Percentiles rank a stretch among this genome's conserved stretches.
These are phyloP conservation scores for Cyrtorhinus lividipennis DNA, from an alignment of 1,140 invertebrate species.

Conservation along the genomic window DNA sequence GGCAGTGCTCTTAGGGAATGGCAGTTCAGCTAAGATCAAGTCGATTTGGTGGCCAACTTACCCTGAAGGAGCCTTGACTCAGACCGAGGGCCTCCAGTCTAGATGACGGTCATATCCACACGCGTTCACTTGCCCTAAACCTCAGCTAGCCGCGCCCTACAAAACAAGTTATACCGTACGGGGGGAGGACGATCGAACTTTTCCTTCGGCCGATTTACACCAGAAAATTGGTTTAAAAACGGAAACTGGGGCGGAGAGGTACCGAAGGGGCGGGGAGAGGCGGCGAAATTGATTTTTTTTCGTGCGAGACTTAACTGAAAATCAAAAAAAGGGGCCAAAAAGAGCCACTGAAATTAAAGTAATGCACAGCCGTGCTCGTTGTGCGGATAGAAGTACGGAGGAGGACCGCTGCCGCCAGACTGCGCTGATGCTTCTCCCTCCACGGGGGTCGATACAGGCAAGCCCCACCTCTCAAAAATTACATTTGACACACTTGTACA, in stretches of 20 bases:
- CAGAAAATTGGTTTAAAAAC: too few relatives aligned
- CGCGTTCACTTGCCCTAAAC: conserved; percentile 6
- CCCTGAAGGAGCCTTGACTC: conserved; percentile 4
- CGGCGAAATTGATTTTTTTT: too few relatives aligned
- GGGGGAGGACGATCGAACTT: neutral
- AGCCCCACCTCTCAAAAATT: conserved; percentile 9
- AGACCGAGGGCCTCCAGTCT: conserved; percentile 9
- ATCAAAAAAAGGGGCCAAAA: neutral
- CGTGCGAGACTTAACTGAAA: too few relatives aligned
- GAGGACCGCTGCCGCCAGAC: conserved; percentile 2
- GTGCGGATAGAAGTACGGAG: conserved; percentile 9
- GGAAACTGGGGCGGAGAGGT: too few relatives aligned
- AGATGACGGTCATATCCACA: conserved; percentile 1
- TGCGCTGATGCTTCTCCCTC: neutral
- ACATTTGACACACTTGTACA: conserved; percentile 9
- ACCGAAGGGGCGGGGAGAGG: too few relatives aligned
- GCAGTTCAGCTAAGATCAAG: too few relatives aligned
- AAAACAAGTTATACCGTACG: neutral
- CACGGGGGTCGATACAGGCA: conserved; percentile 4
- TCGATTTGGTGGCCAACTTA: neutral
- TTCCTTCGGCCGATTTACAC: too few relatives aligned
- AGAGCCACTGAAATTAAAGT: conserved; percentile 8
- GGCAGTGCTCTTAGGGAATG: too few relatives aligned
- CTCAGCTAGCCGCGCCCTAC: conserved; percentile 1
- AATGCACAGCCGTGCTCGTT: conserved; percentile 9